These are phyloP conservation scores for Lysandra bellargus DNA, from an alignment of 2,888 invertebrate species.

Conservation along the genomic window DNA sequence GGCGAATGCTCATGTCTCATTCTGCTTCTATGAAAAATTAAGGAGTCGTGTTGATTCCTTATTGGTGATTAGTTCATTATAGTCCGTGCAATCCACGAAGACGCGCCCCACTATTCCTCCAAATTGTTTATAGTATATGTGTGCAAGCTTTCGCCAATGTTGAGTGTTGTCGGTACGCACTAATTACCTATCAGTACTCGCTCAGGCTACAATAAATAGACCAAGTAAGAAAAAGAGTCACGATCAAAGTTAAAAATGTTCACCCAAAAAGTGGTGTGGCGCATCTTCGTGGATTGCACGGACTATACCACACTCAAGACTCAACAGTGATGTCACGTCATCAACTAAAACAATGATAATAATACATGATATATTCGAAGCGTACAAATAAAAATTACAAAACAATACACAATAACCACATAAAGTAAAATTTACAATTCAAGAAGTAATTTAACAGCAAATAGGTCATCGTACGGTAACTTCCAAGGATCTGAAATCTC, in stretches of 20 bases:
- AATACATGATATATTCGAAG: neutral
- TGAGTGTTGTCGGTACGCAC: too few species aligned
- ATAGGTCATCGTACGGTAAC: constrained; percentile 4
- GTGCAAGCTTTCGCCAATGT: too few species aligned
- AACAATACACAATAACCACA: neutral
- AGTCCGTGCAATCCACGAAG: too few species aligned
- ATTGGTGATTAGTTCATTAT: neutral
- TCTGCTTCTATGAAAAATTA: neutral
- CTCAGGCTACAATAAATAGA: too few species aligned
- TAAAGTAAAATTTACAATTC: neutral
- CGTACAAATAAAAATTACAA: too few species aligned
- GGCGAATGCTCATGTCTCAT: neutral
- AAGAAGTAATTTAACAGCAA: neutral
- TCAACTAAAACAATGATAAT: neutral
- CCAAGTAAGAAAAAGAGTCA: too few species aligned
- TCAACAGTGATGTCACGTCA: neutral
- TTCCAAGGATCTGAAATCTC: constrained; percentile 18
- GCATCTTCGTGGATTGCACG: too few species aligned
- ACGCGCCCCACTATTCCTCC: too few species aligned
- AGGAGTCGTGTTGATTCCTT: neutral
- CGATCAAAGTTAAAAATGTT: too few species aligned
- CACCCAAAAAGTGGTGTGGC: too few species aligned
- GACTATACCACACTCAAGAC: neutral
- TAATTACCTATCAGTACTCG: too few species aligned
- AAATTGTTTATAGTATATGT: too few species aligned